A percentile compares a stretch with the other conserved stretches of the same genome.
These are phyloP conservation scores for Hippoglossus hippoglossus DNA, from an alignment of 2,797 vertebrate genomes.

Conservation along the genomic window DNA sequence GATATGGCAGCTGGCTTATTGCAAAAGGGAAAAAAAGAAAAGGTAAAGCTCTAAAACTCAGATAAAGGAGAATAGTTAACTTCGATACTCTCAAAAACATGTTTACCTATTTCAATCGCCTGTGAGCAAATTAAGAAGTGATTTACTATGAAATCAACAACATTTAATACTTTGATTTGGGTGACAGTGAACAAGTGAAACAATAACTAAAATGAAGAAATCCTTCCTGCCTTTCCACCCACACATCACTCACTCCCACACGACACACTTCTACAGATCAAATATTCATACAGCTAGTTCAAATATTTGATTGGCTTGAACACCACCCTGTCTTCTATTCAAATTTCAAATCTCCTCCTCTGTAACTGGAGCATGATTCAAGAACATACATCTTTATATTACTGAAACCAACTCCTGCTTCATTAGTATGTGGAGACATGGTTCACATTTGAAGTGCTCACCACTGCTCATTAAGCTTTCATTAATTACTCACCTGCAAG, in stretches of 20 bases:
- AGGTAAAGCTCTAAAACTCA: slow-evolving; percentile 27
- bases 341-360: slow-evolving; percentile 65
- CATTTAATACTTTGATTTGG: slow-evolving; percentile 26
- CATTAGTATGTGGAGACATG: slow-evolving; percentile 69
- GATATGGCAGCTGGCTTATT: slow-evolving; percentile 35
- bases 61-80: slow-evolving; percentile 26
- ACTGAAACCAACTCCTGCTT: slow-evolving; percentile 64
- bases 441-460: slow-evolving; percentile 59
- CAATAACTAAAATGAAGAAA: slow-evolving; percentile 44
- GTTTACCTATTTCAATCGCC: not conserved
- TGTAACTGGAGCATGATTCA: slow-evolving; percentile 57
- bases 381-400: slow-evolving; percentile 63
- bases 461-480: slow-evolving; percentile 70
- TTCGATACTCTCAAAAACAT: slow-evolving; percentile 7
- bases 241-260: slow-evolving; percentile 34
- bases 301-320: slow-evolving; percentile 66
- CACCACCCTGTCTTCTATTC: slow-evolving; percentile 37
- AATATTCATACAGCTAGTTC: slow-evolving; percentile 61
- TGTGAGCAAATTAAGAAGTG: not conserved
- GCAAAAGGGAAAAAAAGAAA: slow-evolving; percentile 5
- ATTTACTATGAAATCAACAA: slow-evolving; percentile 22
- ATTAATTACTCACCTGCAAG: slow-evolving; percentile 64
- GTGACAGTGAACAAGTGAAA: slow-evolving; percentile 35
- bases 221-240: slow-evolving; percentile 39
- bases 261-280: slow-evolving; percentile 45